Evolutionary conservation across 1,140 invertebrate species (phyloP), one percentile per base, ranked within the genome.

Genomic region (Microplitis demolitor): DNA sequence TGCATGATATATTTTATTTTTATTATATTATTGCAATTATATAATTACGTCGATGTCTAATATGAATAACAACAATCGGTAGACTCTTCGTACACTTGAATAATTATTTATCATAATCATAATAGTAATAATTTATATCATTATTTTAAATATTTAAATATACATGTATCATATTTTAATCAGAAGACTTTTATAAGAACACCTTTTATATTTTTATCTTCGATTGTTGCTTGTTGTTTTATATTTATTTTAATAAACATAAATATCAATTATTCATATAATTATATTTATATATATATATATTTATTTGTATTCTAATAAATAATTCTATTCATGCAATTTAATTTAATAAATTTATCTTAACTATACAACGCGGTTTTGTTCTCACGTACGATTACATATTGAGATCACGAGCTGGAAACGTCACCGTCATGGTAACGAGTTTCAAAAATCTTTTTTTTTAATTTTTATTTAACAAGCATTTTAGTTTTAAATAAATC

Each of bases 361-460:
- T 62, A 53, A 66, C 73, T 78, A 75, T 71, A 80, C 69, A 68
- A 75, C 78, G 77, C 62, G 74, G 70, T 77, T 78, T 79, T 74
- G 56, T 75, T 71, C 76, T 71, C 34, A 64, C 69, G 53, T 76
- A 75, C 72, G 63, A 74, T 77, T 82, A 81, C 69, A 70, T 70
- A 66, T 73, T 82, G 81, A 83, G 81, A 83, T 83, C 81, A 83
- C 79, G 78, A 82, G 80, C 81, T 84, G 81, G 74, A 81, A 80
- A 81, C 74, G 71, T 71, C 68, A 73, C 66, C 54, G 39, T 73
- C 66, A 73, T 45, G 74, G 73, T 53, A 54, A 45, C 73, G 61
- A 79, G 76, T 71, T 77, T 78, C 62, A 58, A 69, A 68, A 66
- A 66, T 60, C 16, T 9, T 63, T 63, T 69, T 34, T 34, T 34